phyloP scores from a whole-genome alignment of 2,797 vertebrate species.

The Pagetopsis macropterus region DNA sequence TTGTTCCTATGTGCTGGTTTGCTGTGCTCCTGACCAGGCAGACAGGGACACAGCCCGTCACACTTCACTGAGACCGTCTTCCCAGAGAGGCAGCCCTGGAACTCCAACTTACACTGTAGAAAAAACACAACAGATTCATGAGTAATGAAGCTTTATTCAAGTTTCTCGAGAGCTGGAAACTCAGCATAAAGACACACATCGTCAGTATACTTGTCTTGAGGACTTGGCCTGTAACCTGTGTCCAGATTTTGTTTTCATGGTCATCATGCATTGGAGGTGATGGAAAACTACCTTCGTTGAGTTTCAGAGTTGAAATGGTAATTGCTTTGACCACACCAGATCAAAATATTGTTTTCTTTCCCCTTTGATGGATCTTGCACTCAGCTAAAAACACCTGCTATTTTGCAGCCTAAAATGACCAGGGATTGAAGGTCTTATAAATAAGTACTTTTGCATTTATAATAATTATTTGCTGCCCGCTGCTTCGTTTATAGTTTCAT shows the following conservation, averaged over 20 bases:
- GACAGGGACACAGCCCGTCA: constrained; percentile 93
- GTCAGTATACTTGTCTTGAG: not conserved
- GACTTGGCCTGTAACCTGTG: not conserved
- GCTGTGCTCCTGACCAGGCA: constrained; percentile 85
- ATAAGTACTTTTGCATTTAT: too few species aligned
- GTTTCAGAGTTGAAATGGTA: not conserved
- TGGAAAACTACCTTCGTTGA: not conserved
- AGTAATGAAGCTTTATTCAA: not conserved
- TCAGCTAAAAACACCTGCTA: not conserved
- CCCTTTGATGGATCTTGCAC: not conserved
- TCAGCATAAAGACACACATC: not conserved
- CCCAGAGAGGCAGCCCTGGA: constrained; percentile 90
- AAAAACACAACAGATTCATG: constrained; percentile 11
- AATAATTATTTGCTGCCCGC: too few species aligned
- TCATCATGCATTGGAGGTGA: not conserved
- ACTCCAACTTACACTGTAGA: constrained; percentile 93
- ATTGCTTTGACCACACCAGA: not conserved
- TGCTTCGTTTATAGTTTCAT: too few species aligned
- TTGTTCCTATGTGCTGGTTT: constrained; percentile 81
- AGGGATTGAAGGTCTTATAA: not conserved
- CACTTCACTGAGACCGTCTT: constrained; percentile 89
- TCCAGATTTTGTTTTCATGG: not conserved
- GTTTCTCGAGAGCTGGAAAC: not conserved
- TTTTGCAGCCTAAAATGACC: not conserved
- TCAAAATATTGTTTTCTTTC: not conserved